Evolutionary conservation across 1,140 invertebrate species (phyloP).

Genomic region (Caerostris extrusa): DNA sequence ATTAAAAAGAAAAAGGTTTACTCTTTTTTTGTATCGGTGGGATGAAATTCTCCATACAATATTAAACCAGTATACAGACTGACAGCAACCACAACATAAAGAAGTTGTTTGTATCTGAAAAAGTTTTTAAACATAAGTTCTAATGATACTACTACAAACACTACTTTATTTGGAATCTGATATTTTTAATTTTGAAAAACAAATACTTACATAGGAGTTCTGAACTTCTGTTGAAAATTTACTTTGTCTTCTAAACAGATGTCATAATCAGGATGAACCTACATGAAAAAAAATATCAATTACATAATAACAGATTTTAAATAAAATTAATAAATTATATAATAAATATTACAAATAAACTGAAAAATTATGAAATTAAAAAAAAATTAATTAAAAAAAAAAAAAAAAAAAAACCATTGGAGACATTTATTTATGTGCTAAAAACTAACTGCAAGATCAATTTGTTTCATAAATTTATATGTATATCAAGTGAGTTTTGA

Average conservation of each 20-base stretch:
- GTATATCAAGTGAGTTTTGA: no score
- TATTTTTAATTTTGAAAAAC: background rate
- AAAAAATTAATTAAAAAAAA: no score
- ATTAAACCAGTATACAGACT: background rate
- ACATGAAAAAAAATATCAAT: background rate
- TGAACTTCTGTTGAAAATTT: constrained; percentile 50
- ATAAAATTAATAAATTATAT: no score
- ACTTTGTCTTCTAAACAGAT: constrained; percentile 41
- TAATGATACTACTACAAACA: background rate
- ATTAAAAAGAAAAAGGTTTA: background rate
- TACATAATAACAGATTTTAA: no score
- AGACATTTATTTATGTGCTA: no score
- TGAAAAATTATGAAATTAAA: no score
- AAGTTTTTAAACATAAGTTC: background rate
- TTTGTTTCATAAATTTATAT: no score
- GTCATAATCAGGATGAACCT: constrained; percentile 70
- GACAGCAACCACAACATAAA: background rate
- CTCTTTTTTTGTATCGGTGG: background rate
- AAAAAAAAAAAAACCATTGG: no score
- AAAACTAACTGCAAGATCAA: no score
- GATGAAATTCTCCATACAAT: background rate
- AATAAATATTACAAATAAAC: no score
- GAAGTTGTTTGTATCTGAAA: constrained; percentile 13
- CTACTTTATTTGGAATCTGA: background rate
- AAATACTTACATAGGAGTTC: constrained; percentile 48